Base-by-base conservation (phyloP, 2,888 invertebrate species). In the Hoplodrina ambigua region DNA sequence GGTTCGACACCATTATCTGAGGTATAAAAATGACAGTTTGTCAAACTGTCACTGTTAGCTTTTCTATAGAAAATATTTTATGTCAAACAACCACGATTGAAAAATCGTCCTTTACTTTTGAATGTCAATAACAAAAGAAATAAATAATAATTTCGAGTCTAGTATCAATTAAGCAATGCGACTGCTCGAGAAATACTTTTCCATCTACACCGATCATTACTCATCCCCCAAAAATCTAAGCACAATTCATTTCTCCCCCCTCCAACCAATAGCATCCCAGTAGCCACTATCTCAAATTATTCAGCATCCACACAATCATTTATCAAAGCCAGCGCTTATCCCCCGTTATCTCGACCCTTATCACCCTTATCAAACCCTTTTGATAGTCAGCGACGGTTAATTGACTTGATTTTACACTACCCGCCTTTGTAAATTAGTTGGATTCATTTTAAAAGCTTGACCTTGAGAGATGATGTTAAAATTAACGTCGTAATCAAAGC, bases 321-420 rank as follows among this genome's bases (percentile, higher is more conserved):
- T 78, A 80, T 80, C 80, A 78, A 64, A 67, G 53, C 55, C 57
- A 20, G 11, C 46, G 17, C 53, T n/a, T 17, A 61, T 59, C 53
- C 30, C 4, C 54, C 30, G 37, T 57, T 60, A 78, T 62, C 60
- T 68, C 13, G 17, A 67, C 80, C 80, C 78, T 71, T 56, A 75
- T 80, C 76, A 80, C 71, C 75, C 72, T 72, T 50, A 78, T 80
- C 81, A 81, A 77, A 44, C 66, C 66, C 75, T 74, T 68, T 57
- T 33, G 52, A 68, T 64, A 64, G 68, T 50, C 20, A 41, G 1
- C 15, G 6, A 15, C 54, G n/a, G 52, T 60, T 79, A 75, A 75
- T 71, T 68, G 56, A 54, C 65, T 54, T 46, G 59, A 68, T 78
- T 75, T 64, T 41, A 61, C 63, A 61, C 41, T 20, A 62, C 17